Base-by-base conservation (phyloP, 2,888 invertebrate genomes). In the Mechanitis mazaeus region DNA sequence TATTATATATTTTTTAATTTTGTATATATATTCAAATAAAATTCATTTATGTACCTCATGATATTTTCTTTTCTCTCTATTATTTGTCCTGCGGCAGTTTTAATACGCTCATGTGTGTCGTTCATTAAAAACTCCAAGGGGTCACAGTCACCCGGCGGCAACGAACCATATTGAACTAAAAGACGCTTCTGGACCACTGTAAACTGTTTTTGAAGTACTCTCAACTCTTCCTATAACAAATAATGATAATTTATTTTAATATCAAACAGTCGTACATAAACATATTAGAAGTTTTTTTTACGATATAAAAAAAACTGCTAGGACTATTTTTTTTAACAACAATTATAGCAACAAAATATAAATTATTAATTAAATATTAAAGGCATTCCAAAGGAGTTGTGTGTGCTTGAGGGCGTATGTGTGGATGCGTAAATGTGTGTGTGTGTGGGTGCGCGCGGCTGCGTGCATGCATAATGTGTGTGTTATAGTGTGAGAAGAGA, bases 121-220 rank as follows among this genome's bases (percentile, higher is more conserved):
- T 93, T 92, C 74, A 95, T 89, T 5, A 96, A 84, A 56, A 92
- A 92, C 77, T 95, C 94, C 57, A 97, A 82, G 61, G 94, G 93
- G 54, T 92, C 92, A 64, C 96, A 90, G 53, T 95, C 93, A 1
- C 93, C 92, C 0, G 95, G 94, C 58, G 94, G 96, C 75, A 94
- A 92, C 63, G 96, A 95, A 69, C 95, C 95, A 75, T 95, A 94
- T 75, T 95, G 94, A 2, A 94, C 93, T 65, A 97, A 86, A 46
- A 97, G 85, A 66, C 94, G 90, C 76, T 94, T 93, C 81, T 97
- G 95, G 45, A 97, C 92, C 61, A 94, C 88, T 55, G 95, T 92
- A 78, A 95, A 94, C 79, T 97, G 96, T 42, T 92, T 91, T 68
- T 94, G 93, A 54, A 93, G 84, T 60, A 92, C 82, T 45, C 84